phyloP scores from a whole-genome alignment of 1,140 invertebrate species.

The Lysiphlebus fabarum region DNA sequence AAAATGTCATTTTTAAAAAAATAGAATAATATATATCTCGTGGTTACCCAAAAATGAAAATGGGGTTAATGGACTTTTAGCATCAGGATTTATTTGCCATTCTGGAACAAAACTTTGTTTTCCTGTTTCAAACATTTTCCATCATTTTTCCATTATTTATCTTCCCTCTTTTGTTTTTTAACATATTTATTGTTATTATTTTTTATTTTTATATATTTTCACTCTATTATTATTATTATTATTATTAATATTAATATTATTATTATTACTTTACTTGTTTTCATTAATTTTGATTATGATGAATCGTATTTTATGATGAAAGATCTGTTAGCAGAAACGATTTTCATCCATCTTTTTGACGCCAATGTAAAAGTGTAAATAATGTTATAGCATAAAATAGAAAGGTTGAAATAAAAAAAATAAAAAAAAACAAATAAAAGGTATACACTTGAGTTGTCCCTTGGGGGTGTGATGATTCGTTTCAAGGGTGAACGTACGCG shows the following conservation, averaged over 20 bases:
- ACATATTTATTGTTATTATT: slow-evolving; percentile 2
- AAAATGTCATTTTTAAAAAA: slow-evolving; percentile 4
- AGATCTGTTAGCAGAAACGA: slow-evolving; percentile 15
- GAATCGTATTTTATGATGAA: slow-evolving; percentile 1
- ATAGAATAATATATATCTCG: slow-evolving; percentile 4
- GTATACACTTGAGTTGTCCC: slow-evolving; percentile 5
- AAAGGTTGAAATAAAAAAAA: not conserved
- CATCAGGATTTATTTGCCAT: slow-evolving; percentile 24
- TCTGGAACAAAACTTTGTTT: slow-evolving; percentile 5
- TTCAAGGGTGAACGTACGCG: slow-evolving; percentile 3
- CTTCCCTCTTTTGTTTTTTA: not conserved
- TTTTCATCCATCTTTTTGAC: slow-evolving; percentile 18
- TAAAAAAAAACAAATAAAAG: slow-evolving; percentile 1
- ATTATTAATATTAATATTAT: not conserved
- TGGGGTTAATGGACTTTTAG: slow-evolving; percentile 28
- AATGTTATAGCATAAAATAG: not conserved
- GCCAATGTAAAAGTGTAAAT: slow-evolving; percentile 7
- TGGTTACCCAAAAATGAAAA: not conserved
- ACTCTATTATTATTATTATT: not conserved
- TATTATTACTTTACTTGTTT: slow-evolving; percentile 3
- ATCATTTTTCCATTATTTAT: slow-evolving; percentile 10
- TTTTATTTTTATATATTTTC: slow-evolving; percentile 3
- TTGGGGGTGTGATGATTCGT: slow-evolving; percentile 13
- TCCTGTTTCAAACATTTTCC: not conserved
- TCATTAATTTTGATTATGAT: not conserved